Percentiles rank a stretch among this genome's conserved stretches.
Evolutionary conservation across 2,113 vertebrate genomes (phyloP).

Genomic region (Pipra filicauda): DNA sequence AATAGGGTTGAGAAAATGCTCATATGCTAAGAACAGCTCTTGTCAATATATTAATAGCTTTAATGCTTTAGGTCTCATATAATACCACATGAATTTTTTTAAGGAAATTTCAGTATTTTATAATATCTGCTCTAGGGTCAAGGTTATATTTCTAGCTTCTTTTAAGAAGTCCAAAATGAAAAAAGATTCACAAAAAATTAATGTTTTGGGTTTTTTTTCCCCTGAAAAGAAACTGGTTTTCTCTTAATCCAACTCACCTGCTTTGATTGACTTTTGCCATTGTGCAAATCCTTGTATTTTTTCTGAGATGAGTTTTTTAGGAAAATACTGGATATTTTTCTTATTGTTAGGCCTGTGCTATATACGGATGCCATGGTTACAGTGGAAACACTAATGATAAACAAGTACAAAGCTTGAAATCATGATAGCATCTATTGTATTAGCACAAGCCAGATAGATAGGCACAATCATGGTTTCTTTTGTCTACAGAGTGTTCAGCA

Average conservation of each 20-base stretch:
- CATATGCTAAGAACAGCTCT: conserved; percentile 1
- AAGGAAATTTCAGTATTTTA: neutral
- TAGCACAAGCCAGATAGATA: conserved; percentile 7
- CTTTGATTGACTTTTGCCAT: neutral
- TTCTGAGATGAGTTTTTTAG: conserved; percentile 3
- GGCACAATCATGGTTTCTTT: neutral
- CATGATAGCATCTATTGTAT: conserved; percentile 6
- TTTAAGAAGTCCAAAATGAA: neutral
- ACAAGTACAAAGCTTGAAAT: conserved; percentile 55
- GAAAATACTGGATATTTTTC: conserved; percentile 40
- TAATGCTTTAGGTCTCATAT: neutral
- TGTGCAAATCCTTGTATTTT: neutral
- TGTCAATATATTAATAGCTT: neutral
- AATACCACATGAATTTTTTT: neutral
- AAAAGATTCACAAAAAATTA: neutral
- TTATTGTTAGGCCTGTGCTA: conserved; percentile 51
- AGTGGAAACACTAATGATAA: conserved; percentile 53
- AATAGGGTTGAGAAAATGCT: conserved; percentile 27
- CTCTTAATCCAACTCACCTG: neutral
- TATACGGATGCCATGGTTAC: conserved; percentile 76
- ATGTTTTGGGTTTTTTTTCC: neutral
- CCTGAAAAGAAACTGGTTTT: neutral
- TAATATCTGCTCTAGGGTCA: neutral
- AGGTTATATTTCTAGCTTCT: neutral
- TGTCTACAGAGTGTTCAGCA: neutral